Base-by-base conservation (phyloP, 2,797 vertebrate species). In the Danio kyathit region DNA sequence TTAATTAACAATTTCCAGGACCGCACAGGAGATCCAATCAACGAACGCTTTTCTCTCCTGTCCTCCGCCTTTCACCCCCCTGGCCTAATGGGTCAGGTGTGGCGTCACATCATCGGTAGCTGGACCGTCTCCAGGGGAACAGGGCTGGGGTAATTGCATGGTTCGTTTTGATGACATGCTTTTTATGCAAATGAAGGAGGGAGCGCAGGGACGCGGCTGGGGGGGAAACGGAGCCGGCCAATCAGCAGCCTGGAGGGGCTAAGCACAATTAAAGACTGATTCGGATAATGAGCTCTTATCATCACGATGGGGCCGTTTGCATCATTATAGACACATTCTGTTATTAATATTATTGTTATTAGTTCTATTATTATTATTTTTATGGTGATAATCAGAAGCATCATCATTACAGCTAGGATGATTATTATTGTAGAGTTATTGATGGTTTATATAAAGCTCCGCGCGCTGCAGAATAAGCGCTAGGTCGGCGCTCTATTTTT, bases 91-190 rank as follows among this genome's bases (percentile, higher is more conserved):
- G 85, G 85, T 85, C 81, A 83, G 83, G 81, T 80, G 74, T 74
- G 79, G 65, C 76, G 59, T 74, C 74, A 82, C 81, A 74, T 79
- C 74, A 77, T 83, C 73, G 82, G 72, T 84, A 74, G 79, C 77
- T 74, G 75, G 76, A 72, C 81, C 60, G 78, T 87, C 84, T 83
- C 63, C 77, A 56, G 83, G 83, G 72, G 60, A 83, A 84, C 81
- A 6, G 72, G 56, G 81, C 60, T 72, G 76, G 74, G 82, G 78
- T 88, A 88, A 87, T 88, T 88, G 87, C 80, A 78, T 82, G 65
- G 84, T 80, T 85, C 84, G 69, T 85, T 88, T 85, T 84, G 82
- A 87, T 88, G 84, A 88, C 83, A 86, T 71, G 81, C 80, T 87
- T 84, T 88, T 87, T 87, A 88, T 88, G 87, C 79, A 87, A 85